Evolutionary conservation across 2,113 vertebrate genomes (phyloP).

Genomic region (Sapayoa aenigma): DNA sequence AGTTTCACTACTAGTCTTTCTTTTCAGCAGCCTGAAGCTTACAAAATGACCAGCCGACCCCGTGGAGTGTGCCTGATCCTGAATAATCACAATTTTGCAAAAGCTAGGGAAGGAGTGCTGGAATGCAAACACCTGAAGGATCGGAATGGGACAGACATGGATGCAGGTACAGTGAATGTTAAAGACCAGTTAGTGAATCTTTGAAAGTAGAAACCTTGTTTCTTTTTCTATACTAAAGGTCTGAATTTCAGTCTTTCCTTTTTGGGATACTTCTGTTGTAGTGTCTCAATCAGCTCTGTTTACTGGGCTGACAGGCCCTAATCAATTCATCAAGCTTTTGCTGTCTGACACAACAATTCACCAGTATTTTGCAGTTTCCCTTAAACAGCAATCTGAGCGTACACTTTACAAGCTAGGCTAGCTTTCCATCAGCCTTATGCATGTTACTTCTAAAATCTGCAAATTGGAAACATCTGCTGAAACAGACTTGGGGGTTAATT

Average conservation of each 20-base stretch:
- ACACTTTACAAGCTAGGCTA: background rate
- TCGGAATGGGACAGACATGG: conserved; percentile 74
- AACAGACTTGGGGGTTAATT: background rate
- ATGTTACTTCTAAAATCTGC: background rate
- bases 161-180: conserved; percentile 72
- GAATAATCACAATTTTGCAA: conserved; percentile 79
- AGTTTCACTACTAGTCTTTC: background rate
- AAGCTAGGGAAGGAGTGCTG: background rate
- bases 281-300: background rate
- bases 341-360: background rate
- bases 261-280: background rate
- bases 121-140: background rate
- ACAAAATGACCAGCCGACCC: conserved; percentile 77
- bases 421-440: background rate
- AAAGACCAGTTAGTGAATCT: background rate
- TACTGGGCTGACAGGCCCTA: background rate
- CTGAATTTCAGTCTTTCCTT: background rate
- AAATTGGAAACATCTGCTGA: background rate
- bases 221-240: background rate
- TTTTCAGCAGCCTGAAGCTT: conserved; percentile 30
- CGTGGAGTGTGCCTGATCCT: conserved; percentile 85
- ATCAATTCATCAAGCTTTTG: background rate
- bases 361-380: background rate
- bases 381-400: background rate
- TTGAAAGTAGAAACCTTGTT: background rate